Conservation (phyloP, 2,888 invertebrate genomes). For the Heliconius ismenius region DNA sequence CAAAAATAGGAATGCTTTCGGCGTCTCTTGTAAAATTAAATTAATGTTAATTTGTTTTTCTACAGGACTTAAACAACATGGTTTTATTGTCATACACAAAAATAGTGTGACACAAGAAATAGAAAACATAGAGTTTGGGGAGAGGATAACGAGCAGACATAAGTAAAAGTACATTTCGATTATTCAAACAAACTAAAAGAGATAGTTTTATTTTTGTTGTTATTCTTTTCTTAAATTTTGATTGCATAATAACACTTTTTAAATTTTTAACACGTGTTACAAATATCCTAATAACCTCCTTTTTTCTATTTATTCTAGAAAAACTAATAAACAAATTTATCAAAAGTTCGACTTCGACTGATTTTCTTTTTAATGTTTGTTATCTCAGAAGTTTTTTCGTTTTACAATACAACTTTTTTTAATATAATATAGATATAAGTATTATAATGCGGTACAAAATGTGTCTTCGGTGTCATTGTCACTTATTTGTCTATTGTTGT, state of each 20-base stretch:
- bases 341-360: too few relatives aligned
- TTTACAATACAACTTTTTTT: too few relatives aligned
- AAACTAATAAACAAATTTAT: too few relatives aligned
- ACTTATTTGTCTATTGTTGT: too few relatives aligned
- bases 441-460: too few relatives aligned
- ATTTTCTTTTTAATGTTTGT: too few relatives aligned
- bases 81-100: constrained; percentile 60
- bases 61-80: constrained; percentile 69
- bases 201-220: not conserved
- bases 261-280: not conserved
- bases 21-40: not conserved
- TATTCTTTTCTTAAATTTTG: constrained; percentile 1
- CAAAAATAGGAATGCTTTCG: too few relatives aligned
- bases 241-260: not conserved
- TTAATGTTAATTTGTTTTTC: constrained; percentile 37
- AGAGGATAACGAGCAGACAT: constrained; percentile 43
- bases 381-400: too few relatives aligned
- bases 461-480: too few relatives aligned
- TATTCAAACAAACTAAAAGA: not conserved
- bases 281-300: not conserved
- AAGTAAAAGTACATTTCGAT: constrained; percentile 9
- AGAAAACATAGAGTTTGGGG: constrained; percentile 57
- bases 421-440: too few relatives aligned
- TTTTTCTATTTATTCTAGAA: too few relatives aligned
- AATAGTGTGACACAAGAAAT: constrained; percentile 60